phyloP scores from a whole-genome alignment of 2,797 vertebrate species.

The Peromyscus aztecus region DNA sequence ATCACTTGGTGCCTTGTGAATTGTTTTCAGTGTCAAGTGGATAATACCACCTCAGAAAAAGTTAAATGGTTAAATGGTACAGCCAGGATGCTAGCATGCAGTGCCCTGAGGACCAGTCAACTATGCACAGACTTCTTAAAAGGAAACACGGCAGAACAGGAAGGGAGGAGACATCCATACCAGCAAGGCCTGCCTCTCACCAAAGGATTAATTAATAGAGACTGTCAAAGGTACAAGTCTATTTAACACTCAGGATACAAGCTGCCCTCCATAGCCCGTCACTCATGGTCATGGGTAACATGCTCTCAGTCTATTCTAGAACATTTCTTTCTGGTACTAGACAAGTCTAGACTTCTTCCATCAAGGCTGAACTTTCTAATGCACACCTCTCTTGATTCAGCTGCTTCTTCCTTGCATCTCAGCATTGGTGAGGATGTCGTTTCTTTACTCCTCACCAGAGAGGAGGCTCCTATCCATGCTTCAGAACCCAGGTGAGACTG shows the following conservation, averaged over 20 bases:
- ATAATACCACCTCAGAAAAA: background rate
- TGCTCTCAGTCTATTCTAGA: background rate
- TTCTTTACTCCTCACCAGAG: background rate
- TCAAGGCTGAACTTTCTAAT: background rate
- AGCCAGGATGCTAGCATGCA: no score
- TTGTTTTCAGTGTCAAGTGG: background rate
- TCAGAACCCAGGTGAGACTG: background rate
- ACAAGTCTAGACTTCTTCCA: background rate
- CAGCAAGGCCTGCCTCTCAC: background rate
- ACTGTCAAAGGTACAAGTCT: background rate
- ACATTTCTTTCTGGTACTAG: background rate
- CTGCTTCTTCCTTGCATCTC: background rate
- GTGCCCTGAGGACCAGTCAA: background rate
- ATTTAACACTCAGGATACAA: background rate
- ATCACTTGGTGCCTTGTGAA: background rate
- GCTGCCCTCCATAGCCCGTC: background rate
- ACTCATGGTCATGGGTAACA: background rate
- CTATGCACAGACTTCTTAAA: background rate
- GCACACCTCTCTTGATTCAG: background rate
- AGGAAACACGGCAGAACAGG: background rate
- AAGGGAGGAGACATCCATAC: background rate
- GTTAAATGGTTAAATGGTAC: background rate
- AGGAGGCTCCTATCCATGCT: background rate
- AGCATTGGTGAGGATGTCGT: fast-evolving
- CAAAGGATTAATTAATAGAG: background rate